Conservation (phyloP, 2,113 vertebrate species). For the Climacteris rufus region DNA sequence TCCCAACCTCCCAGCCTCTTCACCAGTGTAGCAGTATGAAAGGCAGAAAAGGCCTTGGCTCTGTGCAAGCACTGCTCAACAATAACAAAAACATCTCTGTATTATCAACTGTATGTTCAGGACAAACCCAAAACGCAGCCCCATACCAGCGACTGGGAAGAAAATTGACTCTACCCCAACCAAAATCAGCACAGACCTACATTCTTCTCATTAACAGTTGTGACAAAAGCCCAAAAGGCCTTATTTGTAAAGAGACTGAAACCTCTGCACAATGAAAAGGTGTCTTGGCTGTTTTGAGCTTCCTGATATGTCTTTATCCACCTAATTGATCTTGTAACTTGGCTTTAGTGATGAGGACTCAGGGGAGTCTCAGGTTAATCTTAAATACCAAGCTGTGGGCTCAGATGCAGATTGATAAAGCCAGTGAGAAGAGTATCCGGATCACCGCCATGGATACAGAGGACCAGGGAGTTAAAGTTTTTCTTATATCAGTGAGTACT, state of each 20-base stretch:
- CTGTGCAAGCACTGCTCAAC: not conserved
- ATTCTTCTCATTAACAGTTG: not conserved
- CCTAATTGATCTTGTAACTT: not conserved
- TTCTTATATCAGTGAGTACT: constrained; percentile 91
- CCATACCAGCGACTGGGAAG: not conserved
- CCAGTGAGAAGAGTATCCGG: constrained; percentile 96
- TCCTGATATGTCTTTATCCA: not conserved
- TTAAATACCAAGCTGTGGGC: constrained; percentile 99
- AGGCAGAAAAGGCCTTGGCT: not conserved
- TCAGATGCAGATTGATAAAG: constrained; percentile 99
- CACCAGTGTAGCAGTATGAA: not conserved
- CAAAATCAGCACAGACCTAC: not conserved
- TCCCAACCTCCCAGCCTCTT: not conserved
- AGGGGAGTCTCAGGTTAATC: constrained; percentile 94
- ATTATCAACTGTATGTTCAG: not conserved
- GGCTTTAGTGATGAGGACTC: constrained; percentile 93
- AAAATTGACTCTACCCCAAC: not conserved
- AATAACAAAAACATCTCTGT: not conserved
- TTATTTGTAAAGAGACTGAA: not conserved
- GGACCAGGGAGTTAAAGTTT: constrained; percentile 98
- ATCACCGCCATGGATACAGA: constrained; percentile 98
- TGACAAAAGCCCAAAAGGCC: not conserved
- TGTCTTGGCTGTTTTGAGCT: not conserved
- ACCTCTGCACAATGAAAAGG: not conserved
- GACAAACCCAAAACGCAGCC: not conserved